Conservation (phyloP, 2,797 vertebrate species). For the Scyliorhinus canicula region DNA sequence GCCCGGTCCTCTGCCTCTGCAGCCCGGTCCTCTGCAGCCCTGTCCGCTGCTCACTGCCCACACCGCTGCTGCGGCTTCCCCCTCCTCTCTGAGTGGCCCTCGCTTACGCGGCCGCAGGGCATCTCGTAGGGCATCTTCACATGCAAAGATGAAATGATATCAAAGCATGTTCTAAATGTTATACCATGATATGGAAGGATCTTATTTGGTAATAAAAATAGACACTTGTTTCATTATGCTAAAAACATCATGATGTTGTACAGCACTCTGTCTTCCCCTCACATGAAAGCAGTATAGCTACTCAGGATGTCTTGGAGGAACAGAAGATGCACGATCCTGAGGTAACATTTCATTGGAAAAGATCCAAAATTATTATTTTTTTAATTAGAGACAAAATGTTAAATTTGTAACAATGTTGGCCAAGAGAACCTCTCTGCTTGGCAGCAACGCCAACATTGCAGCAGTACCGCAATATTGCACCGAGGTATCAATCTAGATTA, state of each 20-base stretch:
- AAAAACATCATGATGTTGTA: neutral
- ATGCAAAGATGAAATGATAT: neutral
- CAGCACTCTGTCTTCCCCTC: neutral
- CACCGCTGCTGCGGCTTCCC: too few species aligned
- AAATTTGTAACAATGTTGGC: neutral
- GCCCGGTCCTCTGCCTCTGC: too few species aligned
- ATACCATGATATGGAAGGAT: neutral
- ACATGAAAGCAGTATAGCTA: neutral
- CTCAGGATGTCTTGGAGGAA: neutral
- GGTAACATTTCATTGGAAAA: neutral
- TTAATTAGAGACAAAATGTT: neutral
- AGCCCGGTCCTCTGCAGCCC: too few species aligned
- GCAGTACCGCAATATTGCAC: neutral
- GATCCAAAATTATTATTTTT: neutral
- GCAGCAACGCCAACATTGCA: neutral
- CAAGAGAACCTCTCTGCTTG: neutral
- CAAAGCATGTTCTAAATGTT: neutral
- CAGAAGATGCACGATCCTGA: neutral
- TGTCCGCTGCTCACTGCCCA: too few species aligned
- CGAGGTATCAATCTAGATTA: neutral
- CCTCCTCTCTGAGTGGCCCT: too few species aligned
- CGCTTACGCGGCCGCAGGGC: too few species aligned
- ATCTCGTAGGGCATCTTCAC: too few species aligned
- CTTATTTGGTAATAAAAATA: neutral
- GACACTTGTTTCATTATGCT: neutral